These are phyloP conservation scores for Yponomeuta evonymella DNA, from an alignment of 2,888 invertebrate genomes.

Conservation along the genomic window DNA sequence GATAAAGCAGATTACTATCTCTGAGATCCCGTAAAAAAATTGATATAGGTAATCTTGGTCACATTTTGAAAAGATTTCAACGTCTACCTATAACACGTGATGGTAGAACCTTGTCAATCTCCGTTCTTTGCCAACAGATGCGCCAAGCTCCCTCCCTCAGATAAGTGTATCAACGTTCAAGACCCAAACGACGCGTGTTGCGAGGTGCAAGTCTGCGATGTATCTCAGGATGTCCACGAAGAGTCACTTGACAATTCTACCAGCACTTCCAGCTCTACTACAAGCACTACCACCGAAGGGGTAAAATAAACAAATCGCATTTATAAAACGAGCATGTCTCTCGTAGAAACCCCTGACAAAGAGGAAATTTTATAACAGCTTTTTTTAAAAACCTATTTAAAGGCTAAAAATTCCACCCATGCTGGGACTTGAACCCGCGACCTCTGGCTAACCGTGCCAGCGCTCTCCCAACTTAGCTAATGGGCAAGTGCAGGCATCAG, in stretches of 20 bases:
- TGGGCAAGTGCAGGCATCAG: too few relatives aligned
- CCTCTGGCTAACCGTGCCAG: too few relatives aligned
- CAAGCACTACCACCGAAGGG: conserved; percentile 30
- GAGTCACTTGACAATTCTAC: conserved; percentile 49
- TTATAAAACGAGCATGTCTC: too few relatives aligned
- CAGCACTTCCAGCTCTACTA: conserved; percentile 37
- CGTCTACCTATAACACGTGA: not conserved
- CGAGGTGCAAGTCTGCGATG: conserved; percentile 89
- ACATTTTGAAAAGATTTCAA: not conserved
- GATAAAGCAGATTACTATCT: too few relatives aligned
- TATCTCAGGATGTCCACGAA: conserved; percentile 86
- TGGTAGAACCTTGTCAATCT: not conserved
- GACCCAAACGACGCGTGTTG: conserved; percentile 91
- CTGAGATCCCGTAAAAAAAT: too few relatives aligned
- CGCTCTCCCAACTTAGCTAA: too few relatives aligned
- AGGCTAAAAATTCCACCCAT: too few relatives aligned
- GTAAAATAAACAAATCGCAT: conserved; percentile 20
- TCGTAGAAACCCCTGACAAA: too few relatives aligned
- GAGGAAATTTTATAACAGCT: too few relatives aligned
- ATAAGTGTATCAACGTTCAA: conserved; percentile 87
- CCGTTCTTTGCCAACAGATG: conserved; percentile 73
- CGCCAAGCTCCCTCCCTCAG: conserved; percentile 72
- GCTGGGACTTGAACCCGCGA: too few relatives aligned
- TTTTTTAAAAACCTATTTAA: too few relatives aligned
- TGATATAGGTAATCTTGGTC: too few relatives aligned